Evolutionary conservation across 2,888 invertebrate genomes (phyloP), one percentile per base, ranked within the genome.

Genomic region (Leucoma salicis): DNA sequence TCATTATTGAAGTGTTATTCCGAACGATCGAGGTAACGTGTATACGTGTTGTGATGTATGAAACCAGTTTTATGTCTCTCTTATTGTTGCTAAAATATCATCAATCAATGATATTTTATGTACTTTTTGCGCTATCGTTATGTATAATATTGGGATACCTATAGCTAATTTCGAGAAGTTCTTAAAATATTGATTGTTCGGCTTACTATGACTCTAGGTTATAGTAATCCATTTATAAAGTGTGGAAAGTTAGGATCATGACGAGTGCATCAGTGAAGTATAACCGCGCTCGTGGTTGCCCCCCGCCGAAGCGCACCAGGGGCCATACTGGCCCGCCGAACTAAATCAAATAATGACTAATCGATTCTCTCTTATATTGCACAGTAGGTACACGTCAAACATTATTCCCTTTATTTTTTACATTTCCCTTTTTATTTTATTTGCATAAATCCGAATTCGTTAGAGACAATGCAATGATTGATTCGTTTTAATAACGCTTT

Each of bases 281-380:
- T 72, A 68, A 66, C 72, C 70, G 70, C 72, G 74, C 73, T 83
- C 82, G 83, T 80, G 79, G 81, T 74, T 74, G 67, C 82, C 86
- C 85, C 88, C 88, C 68, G 80, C 75, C 67, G 86, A 66, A 74
- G 42, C 86, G 49, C 87, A 51, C 70, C 87, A 72, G 88, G 88
- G 77, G 83, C 77, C 79, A 43, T 60, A 63, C 72, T 72, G 70
- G 74, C 72, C 76, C 78, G 80, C 81, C 82, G 84, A 84, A 88
- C 89, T 88, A 89, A 89, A 88, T 88, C 89, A 89, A 88, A 89
- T 87, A 89, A 87, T 89, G 89, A 89, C 89, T 87, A 89, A 89
- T 89, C 87, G 89, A 82, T 83, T 88, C 77, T 79, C 70, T 77
- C 83, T 80, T 81, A 86, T 85, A 89, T 89, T 88, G 88, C 87